Evolutionary conservation across 37 sponge, comb jelly and placozoan species (phyloP).

Genomic region (Diacarnus erythraeanus): DNA sequence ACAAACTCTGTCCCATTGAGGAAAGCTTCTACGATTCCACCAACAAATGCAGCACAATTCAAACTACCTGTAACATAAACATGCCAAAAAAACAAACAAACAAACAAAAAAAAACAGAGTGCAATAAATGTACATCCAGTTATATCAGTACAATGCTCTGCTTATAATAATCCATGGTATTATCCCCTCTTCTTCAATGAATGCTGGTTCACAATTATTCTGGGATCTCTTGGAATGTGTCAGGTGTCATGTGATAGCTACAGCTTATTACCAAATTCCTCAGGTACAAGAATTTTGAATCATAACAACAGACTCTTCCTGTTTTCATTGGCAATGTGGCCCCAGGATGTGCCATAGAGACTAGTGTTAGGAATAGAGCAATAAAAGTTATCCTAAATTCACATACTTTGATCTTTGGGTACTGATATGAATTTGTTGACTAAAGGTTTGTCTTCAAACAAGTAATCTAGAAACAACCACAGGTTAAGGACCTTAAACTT

Average conservation of each 20-base stretch:
- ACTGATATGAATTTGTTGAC: constrained; percentile 95
- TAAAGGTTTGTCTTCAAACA: constrained; percentile 95
- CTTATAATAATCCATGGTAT: no score
- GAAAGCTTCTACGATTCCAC: constrained; percentile 89
- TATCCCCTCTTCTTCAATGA: no score
- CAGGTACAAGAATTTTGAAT: no score
- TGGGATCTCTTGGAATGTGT: no score
- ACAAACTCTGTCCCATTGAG: constrained; percentile 87
- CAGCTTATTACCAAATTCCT: no score
- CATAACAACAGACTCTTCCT: no score
- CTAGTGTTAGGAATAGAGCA: not conserved
- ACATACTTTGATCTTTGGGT: constrained; percentile 87
- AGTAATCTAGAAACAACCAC: constrained; percentile 58
- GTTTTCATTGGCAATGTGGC: no score
- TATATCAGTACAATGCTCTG: no score
- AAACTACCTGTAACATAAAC: constrained; percentile 44
- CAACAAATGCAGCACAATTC: constrained; percentile 95
- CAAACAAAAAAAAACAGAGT: not conserved
- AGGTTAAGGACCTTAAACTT: not conserved
- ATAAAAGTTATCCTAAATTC: not conserved
- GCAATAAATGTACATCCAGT: no score
- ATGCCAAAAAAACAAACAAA: not conserved
- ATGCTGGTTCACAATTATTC: no score
- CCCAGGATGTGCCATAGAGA: no score
- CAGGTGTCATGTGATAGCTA: no score